Evolutionary conservation across 2,797 vertebrate species (phyloP), one percentile per base, ranked within the genome.

Genomic region (Rhadinocentrus ornatus): DNA sequence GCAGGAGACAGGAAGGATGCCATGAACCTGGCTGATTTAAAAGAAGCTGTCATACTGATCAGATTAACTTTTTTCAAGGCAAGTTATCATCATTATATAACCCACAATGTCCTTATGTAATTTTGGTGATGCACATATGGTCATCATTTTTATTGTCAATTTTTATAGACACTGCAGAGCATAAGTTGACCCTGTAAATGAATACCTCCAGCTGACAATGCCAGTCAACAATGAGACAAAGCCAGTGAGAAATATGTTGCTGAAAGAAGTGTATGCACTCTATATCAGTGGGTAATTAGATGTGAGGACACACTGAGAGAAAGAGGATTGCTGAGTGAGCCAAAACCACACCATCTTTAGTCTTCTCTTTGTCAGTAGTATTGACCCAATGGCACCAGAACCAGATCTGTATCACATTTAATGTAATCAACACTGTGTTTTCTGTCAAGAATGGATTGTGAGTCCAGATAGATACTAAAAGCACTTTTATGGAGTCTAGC

Each of bases 371-470:
- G 76, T 81, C 80, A 77, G 35, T 70, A 18, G 71, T 78, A 88
- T 90, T 85, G 88, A 88, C 81, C 77, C 80, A 63, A 41, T 77
- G 75, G 70, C 80, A 76, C 66, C 3, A 15, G 65, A 81, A 59
- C 29, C 63, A 70, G 77, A 85, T 86, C 86, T 64, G 70, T 81
- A 84, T 83, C 78, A 55, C 73, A 68, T 75, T 77, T 68, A 74
- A 78, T 83, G 81, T 75, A 81, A 88, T 89, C 86, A 83, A 81
- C 71, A 66, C 76, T 71, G 56, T 80, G 77, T 81, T 82, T 82
- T 86, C 69, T 72, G 68, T 73, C 68, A 64, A 61, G 58, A 66
- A 63, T 41, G 34, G 60, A 50, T 57, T 65, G 29, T 39, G 62
- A 73, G 65, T 27, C 56, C 70, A 72, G 39, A 81, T 24, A 60